Conservation (phyloP, 2,797 vertebrate genomes). For the Coendou prehensilis region DNA sequence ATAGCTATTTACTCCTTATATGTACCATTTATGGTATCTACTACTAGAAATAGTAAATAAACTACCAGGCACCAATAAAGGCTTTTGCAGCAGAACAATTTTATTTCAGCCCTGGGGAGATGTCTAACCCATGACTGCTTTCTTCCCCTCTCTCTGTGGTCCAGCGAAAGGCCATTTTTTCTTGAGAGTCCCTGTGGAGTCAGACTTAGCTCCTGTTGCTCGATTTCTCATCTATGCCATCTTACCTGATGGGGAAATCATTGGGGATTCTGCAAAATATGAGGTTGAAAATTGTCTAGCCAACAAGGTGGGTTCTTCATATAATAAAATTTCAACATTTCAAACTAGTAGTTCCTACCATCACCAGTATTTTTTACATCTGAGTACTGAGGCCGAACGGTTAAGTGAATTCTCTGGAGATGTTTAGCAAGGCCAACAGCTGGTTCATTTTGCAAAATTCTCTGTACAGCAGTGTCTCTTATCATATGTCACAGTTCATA, state of each 20-base stretch:
- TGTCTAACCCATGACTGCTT: background rate
- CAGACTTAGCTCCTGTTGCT: conserved; percentile 89
- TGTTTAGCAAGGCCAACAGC: background rate
- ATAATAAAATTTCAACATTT: background rate
- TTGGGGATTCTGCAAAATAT: conserved; percentile 93
- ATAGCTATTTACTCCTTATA: background rate
- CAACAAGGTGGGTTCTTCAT: conserved; percentile 91
- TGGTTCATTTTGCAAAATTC: background rate
- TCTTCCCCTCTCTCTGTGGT: conserved; percentile 71
- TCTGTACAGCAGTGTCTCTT: background rate
- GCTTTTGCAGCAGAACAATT: background rate
- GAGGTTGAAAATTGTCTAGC: conserved; percentile 90
- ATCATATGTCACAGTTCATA: background rate
- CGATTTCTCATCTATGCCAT: conserved; percentile 92
- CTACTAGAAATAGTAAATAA: background rate
- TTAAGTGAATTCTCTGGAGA: background rate
- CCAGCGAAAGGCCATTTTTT: conserved; percentile 89
- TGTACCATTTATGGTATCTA: background rate
- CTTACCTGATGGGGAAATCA: conserved; percentile 88
- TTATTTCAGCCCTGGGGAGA: background rate
- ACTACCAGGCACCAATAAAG: background rate
- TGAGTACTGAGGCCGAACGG: background rate
- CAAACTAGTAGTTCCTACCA: background rate
- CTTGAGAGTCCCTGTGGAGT: conserved; percentile 84
- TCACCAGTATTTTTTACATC: background rate